These are phyloP conservation scores for Rhynchomys soricoides DNA, from an alignment of 2,113 vertebrate genomes.

Conservation along the genomic window DNA sequence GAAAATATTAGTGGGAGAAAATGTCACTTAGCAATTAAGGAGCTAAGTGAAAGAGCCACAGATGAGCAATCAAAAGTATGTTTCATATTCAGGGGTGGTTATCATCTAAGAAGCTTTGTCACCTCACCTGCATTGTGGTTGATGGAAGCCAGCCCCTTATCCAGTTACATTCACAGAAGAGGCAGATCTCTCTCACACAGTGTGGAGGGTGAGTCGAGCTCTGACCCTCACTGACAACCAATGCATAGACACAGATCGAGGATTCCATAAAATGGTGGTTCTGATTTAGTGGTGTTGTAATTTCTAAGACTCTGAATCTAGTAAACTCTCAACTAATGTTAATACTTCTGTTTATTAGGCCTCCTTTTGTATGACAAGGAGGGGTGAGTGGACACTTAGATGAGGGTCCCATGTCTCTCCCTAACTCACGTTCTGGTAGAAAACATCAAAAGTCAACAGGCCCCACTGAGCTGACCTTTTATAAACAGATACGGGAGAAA, in stretches of 20 bases:
- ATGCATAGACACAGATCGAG: not conserved
- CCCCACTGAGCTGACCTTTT: not conserved
- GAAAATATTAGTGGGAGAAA: not conserved
- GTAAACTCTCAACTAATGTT: not conserved
- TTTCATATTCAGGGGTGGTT: not conserved
- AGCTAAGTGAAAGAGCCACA: not conserved
- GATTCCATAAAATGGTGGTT: not conserved
- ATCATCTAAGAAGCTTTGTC: not conserved
- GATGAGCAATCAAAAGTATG: too few species aligned
- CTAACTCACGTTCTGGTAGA: not conserved
- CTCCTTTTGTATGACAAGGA: not conserved
- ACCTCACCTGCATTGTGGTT: not conserved
- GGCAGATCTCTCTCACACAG: not conserved
- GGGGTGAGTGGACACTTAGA: not conserved
- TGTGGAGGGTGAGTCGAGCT: not conserved
- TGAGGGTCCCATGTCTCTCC: not conserved
- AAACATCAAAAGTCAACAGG: not conserved
- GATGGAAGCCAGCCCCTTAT: not conserved
- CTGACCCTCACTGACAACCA: not conserved
- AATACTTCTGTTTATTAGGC: not conserved
- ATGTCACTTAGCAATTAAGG: conserved; percentile 24
- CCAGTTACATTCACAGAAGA: not conserved
- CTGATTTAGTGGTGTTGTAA: not conserved
- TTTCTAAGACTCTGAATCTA: not conserved
- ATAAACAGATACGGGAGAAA: not conserved